Base-by-base conservation (phyloP, 2,797 vertebrate species). In the Phoxinus dragarum region DNA sequence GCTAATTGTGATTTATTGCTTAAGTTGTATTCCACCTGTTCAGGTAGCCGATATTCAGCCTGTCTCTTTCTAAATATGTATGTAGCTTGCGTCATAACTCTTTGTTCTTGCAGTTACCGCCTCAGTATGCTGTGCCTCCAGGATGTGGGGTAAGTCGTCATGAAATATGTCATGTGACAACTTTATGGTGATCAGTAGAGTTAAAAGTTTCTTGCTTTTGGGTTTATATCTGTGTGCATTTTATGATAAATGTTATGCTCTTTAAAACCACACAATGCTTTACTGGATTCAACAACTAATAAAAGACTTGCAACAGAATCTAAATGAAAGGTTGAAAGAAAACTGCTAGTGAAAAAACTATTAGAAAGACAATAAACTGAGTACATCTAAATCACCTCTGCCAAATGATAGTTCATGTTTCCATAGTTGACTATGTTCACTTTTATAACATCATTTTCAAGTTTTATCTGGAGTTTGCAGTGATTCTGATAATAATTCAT, bases 91-190 rank as follows among this genome's bases (percentile, higher is more conserved):
- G 23, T 31, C 16, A 52, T 64, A 54, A 74, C 66, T 38, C 0
- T 23, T 68, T 56, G 84, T 80, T 7, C 38, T 56, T 31, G 72
- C 10, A 21, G 71, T 69, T 44, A 47, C 74, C 88, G 88, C 54
- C 88, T 27, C 79, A 80, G 76, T 83, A 77, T 78, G 61, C 54
- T 56, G 68, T 6, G 38, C 82, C 88, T 76, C 38, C 66, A 36
- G 83, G 31, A 74, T 75, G 19, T 87, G 47, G 21, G 27, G 89
- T 89, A 84, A 84, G 87, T 86, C 72, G 23, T 66, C 4, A 2
- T 3, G 1, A 66, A 36, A 61, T 34, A 21, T 44, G 40, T 49
- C 42, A 31, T 64, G 76, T 64, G 76, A 78, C n/a, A 31, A n/a
- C 47, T 56, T 71, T 59, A 47, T 52, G 17, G 3, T 81, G 14